These are phyloP conservation scores for Sisyra terminalis DNA, from an alignment of 2,888 invertebrate genomes.

Conservation along the genomic window DNA sequence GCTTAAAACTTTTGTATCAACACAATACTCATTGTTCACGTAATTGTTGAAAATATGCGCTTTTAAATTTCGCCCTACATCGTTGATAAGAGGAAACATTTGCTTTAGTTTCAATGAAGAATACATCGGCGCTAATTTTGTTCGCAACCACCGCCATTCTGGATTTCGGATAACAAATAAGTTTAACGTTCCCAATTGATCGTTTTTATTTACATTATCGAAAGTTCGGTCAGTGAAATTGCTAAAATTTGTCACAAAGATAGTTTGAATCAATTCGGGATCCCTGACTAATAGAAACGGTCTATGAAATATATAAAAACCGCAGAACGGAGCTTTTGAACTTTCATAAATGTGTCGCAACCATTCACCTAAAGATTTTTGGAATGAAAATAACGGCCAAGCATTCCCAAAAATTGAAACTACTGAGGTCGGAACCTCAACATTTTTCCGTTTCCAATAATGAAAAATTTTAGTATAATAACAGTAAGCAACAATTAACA, in stretches of 20 bases:
- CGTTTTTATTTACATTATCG: slow-evolving; percentile 23
- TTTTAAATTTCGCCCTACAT: background rate
- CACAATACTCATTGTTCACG: background rate
- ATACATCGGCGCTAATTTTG: slow-evolving; percentile 34
- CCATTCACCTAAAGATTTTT: too few species aligned
- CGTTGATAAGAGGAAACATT: slow-evolving; percentile 30
- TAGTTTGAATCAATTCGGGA: slow-evolving; percentile 28
- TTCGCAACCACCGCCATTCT: slow-evolving; percentile 33
- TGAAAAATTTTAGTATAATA: too few species aligned
- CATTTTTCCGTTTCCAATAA: too few species aligned
- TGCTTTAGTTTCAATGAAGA: slow-evolving; percentile 35
- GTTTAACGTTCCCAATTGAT: slow-evolving; percentile 25
- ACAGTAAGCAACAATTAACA: too few species aligned
- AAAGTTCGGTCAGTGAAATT: slow-evolving; percentile 29
- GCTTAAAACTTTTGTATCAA: background rate
- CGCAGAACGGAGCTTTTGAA: slow-evolving; percentile 13
- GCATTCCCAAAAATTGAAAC: too few species aligned
- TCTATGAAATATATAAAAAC: slow-evolving; percentile 30
- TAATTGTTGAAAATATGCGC: background rate
- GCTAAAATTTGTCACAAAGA: slow-evolving; percentile 30
- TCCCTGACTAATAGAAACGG: slow-evolving; percentile 29
- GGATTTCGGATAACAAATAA: slow-evolving; percentile 29
- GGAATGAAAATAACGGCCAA: too few species aligned
- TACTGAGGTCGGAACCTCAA: too few species aligned
- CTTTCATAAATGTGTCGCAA: too few species aligned